phyloP scores from a whole-genome alignment of 2,797 vertebrate genomes.

The Dermochelys coriacea region DNA sequence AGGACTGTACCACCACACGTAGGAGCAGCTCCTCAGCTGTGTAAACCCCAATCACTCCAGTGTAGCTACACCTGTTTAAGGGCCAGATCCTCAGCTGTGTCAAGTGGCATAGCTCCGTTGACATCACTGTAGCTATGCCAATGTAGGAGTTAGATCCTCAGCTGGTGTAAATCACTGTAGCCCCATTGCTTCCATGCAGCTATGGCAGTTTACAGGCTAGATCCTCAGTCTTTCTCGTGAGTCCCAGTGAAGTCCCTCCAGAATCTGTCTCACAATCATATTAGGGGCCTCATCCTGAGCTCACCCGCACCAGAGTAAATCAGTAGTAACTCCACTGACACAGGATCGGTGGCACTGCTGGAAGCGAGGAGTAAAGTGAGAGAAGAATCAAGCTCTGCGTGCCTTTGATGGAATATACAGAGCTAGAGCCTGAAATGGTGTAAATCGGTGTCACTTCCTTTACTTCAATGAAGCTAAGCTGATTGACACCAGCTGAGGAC shows the following conservation, averaged over 20 bases:
- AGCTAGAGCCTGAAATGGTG: too few relatives aligned
- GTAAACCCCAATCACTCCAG: background rate
- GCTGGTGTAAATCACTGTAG: background rate
- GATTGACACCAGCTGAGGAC: background rate
- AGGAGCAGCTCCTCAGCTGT: background rate
- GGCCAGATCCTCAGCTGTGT: background rate
- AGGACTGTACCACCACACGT: fast-evolving
- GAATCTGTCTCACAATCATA: background rate
- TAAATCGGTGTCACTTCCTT: background rate
- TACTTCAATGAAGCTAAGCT: background rate
- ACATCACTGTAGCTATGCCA: background rate
- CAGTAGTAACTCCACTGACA: background rate
- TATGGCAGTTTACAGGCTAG: background rate
- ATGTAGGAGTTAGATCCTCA: background rate
- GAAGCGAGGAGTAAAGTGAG: too few relatives aligned
- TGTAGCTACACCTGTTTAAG: background rate
- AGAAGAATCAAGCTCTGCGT: background rate
- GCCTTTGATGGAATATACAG: background rate
- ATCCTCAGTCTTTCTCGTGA: fast-evolving
- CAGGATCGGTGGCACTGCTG: too few relatives aligned
- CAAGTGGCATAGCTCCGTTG: background rate
- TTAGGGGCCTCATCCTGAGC: background rate
- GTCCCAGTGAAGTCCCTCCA: background rate
- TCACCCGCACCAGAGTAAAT: background rate
- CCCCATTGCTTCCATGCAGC: background rate